These are phyloP conservation scores for Chymomyza caudatula DNA, from an alignment of 2,888 invertebrate species.

Conservation along the genomic window DNA sequence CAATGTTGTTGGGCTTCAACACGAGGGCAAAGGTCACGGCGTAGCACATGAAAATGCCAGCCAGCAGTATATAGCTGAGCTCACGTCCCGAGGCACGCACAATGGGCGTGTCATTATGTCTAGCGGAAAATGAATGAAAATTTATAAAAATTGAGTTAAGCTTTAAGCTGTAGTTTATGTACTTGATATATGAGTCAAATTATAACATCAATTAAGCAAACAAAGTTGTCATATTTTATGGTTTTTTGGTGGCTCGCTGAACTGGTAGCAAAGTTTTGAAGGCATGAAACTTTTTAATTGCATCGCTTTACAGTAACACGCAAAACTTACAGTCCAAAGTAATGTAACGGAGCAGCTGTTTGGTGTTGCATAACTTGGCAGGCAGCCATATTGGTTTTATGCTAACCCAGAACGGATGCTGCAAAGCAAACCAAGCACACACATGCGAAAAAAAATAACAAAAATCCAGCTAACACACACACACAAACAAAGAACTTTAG, in stretches of 20 bases:
- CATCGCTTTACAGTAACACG: constrained; percentile 3
- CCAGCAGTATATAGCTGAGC: constrained; percentile 92
- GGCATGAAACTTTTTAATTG: constrained; percentile 36
- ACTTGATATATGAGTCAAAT: background rate
- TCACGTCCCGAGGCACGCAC: constrained; percentile 97
- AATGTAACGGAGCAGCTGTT: no score
- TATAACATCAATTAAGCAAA: constrained; percentile 14
- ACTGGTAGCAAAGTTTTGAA: constrained; percentile 8
- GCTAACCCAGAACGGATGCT: background rate
- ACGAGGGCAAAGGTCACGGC: constrained; percentile 95
- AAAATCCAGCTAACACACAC: background rate
- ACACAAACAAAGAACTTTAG: background rate
- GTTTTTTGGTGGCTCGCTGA: background rate
- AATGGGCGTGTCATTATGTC: constrained; percentile 95
- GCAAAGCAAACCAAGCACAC: background rate
- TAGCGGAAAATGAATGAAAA: constrained; percentile 28
- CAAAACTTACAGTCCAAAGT: no score
- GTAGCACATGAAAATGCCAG: constrained; percentile 94
- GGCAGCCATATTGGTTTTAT: background rate
- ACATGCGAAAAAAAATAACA: background rate
- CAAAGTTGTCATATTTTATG: background rate
- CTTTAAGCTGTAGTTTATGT: background rate
- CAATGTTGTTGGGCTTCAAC: constrained; percentile 89
- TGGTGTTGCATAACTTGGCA: background rate
- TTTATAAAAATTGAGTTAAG: background rate